Conservation (phyloP, 1,140 invertebrate species). For the Trypoxylus dichotomus region DNA sequence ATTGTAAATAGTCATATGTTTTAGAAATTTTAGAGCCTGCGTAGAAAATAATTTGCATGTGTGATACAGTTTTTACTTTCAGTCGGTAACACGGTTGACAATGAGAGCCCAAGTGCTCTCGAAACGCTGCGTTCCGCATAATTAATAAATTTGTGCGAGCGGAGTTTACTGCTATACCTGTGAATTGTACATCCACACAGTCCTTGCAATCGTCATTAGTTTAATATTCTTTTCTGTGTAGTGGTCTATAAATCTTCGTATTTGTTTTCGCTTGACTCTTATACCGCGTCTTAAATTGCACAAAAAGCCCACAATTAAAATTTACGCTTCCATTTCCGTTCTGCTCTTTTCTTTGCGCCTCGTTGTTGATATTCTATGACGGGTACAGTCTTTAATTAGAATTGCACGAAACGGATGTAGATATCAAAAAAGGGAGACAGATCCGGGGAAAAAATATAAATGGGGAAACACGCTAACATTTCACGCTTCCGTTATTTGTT, state of each 20-base stretch:
- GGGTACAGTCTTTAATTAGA: neutral
- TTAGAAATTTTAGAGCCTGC: too few relatives aligned
- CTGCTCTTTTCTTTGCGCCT: neutral
- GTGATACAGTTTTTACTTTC: too few relatives aligned
- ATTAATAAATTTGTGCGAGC: too few relatives aligned
- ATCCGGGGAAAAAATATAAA: neutral
- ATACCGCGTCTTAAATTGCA: neutral
- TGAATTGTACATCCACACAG: too few relatives aligned
- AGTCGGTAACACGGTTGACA: too few relatives aligned
- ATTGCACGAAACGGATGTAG: neutral
- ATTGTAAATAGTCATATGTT: too few relatives aligned
- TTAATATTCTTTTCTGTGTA: too few relatives aligned
- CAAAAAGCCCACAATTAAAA: neutral
- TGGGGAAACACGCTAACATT: neutral
- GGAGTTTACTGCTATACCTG: too few relatives aligned
- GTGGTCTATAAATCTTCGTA: neutral
- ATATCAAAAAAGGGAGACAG: neutral
- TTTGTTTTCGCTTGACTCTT: neutral
- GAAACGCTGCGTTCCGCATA: too few relatives aligned
- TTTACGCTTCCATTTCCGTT: neutral
- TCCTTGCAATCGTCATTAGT: too few relatives aligned
- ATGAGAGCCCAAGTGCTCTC: too few relatives aligned
- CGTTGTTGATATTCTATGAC: neutral
- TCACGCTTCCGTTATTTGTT: conserved; percentile 2
- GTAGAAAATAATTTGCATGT: too few relatives aligned